Conservation (phyloP, 2,797 vertebrate species). For the Notolabrus celidotus region DNA sequence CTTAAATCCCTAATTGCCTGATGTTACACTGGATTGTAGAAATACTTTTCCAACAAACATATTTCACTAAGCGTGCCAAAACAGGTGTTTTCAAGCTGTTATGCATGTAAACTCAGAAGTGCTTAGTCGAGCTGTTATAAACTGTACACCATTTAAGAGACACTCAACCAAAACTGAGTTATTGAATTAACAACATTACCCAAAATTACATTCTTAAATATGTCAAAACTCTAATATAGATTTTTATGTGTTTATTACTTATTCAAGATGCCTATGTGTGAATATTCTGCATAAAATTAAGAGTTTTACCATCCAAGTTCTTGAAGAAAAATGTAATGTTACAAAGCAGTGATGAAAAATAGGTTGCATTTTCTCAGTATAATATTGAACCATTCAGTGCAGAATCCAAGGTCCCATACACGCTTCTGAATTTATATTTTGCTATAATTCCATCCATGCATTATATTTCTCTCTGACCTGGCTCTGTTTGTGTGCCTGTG, state of each 20-base stretch:
- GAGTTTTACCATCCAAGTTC: background rate
- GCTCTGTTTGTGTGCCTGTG: too few relatives aligned
- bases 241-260: background rate
- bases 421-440: too few relatives aligned
- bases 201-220: background rate
- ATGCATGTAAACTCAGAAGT: conserved; percentile 3
- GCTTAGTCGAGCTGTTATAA: background rate
- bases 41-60: background rate
- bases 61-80: background rate
- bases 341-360: too few relatives aligned
- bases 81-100: conserved; percentile 17
- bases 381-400: too few relatives aligned
- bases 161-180: background rate
- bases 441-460: too few relatives aligned
- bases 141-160: background rate
- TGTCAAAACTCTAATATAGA: background rate
- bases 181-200: background rate
- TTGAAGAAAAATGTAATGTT: background rate
- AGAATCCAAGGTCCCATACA: too few relatives aligned
- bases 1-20: conserved; percentile 39
- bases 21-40: conserved; percentile 23
- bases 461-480: too few relatives aligned
- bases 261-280: background rate
- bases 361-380: too few relatives aligned
- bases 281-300: background rate